A percentile compares a stretch with the other conserved stretches of the same genome.
Evolutionary conservation across 2,113 vertebrate genomes (phyloP).

Genomic region (Crypturellus undulatus): DNA sequence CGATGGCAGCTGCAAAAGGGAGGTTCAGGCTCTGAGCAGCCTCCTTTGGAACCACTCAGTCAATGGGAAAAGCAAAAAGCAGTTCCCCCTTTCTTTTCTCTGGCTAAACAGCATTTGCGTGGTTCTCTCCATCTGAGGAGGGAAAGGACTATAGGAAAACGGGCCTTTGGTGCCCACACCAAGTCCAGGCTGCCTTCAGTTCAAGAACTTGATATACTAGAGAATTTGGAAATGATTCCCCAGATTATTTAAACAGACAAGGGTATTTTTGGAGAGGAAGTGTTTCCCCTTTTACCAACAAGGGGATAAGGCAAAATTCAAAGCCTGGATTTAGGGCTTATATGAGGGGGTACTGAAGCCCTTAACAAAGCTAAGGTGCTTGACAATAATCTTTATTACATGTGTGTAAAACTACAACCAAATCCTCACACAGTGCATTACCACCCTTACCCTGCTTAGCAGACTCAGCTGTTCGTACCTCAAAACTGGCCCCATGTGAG

Average conservation of each 20-base stretch:
- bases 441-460: background rate
- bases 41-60: background rate
- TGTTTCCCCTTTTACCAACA: background rate
- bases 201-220: background rate
- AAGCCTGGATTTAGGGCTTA: background rate
- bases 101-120: background rate
- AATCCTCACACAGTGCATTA: background rate
- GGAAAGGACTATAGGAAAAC: background rate
- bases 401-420: accelerated
- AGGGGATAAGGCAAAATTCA: background rate
- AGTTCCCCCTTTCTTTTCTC: background rate
- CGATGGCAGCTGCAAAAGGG: background rate
- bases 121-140: background rate
- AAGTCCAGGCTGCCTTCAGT: background rate
- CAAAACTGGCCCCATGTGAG: background rate
- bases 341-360: background rate
- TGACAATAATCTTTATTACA: background rate
- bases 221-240: background rate
- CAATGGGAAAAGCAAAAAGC: background rate
- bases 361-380: background rate
- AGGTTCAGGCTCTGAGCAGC: background rate
- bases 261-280: background rate
- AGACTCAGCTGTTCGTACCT: background rate
- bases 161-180: background rate
- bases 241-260: background rate